These are phyloP conservation scores for Synanthedon myopaeformis DNA, from an alignment of 2,888 invertebrate genomes.

Conservation along the genomic window DNA sequence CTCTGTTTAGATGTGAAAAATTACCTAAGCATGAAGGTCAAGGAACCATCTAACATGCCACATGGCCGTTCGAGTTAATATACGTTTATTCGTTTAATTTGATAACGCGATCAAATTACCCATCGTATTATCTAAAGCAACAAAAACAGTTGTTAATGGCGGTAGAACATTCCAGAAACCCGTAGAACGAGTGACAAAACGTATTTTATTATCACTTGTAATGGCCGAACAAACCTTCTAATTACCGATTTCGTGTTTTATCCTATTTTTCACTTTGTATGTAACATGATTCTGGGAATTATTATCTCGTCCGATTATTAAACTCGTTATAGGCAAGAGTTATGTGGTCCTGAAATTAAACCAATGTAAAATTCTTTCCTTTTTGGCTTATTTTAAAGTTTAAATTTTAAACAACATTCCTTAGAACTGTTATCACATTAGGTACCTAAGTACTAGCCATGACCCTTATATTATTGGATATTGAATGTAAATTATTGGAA, in stretches of 20 bases:
- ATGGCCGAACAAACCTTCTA: constrained; percentile 24
- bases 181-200: constrained; percentile 22
- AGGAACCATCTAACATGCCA: no score
- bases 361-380: constrained; percentile 9
- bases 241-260: constrained; percentile 46
- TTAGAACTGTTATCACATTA: no score
- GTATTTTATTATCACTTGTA: constrained; percentile 27
- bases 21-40: no score
- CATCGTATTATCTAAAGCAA: constrained; percentile 15
- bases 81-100: neutral
- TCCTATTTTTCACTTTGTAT: constrained; percentile 35
- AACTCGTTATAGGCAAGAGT: constrained; percentile 43
- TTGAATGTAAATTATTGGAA: no score
- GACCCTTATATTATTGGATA: no score
- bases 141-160: constrained; percentile 9
- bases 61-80: neutral
- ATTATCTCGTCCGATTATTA: constrained; percentile 45
- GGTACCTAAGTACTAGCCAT: no score
- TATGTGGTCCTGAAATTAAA: constrained; percentile 26
- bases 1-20: no score
- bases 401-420: no score
- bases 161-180: constrained; percentile 16
- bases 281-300: constrained; percentile 52
- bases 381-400: neutral
- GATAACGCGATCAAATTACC: constrained; percentile 17